phyloP scores from a whole-genome alignment of 2,113 vertebrate species.

The Psilopsiagon aymara region DNA sequence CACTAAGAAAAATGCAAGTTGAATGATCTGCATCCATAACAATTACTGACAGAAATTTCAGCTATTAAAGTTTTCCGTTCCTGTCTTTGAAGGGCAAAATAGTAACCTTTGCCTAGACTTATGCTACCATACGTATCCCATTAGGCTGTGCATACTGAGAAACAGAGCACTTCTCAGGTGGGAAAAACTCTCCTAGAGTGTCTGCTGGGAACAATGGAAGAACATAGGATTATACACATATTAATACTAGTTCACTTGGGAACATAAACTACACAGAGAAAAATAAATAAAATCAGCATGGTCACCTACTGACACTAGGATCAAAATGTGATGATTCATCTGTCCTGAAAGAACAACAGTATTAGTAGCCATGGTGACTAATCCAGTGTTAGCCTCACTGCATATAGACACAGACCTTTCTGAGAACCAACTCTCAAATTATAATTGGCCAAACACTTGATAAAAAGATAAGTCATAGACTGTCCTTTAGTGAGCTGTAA shows the following conservation, averaged over 20 bases:
- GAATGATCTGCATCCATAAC: not conserved
- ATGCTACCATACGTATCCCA: not conserved
- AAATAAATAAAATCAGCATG: not conserved
- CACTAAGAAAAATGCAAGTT: not conserved
- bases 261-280: not conserved
- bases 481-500: not conserved
- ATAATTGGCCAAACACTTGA: not conserved
- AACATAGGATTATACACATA: not conserved
- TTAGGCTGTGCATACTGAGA: not conserved
- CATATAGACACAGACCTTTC: not conserved
- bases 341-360: not conserved
- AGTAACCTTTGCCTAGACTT: not conserved
- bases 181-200: not conserved
- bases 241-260: not conserved
- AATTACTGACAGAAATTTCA: not conserved
- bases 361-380: conserved; percentile 25
- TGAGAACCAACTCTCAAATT: not conserved
- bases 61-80: not conserved
- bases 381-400: not conserved
- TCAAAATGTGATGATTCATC: not conserved
- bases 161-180: not conserved
- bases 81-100: not conserved
- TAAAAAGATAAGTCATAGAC: not conserved
- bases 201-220: not conserved
- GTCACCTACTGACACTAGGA: not conserved